Base-by-base conservation (phyloP, 2,113 vertebrate species). In the Falcunculus frontatus region DNA sequence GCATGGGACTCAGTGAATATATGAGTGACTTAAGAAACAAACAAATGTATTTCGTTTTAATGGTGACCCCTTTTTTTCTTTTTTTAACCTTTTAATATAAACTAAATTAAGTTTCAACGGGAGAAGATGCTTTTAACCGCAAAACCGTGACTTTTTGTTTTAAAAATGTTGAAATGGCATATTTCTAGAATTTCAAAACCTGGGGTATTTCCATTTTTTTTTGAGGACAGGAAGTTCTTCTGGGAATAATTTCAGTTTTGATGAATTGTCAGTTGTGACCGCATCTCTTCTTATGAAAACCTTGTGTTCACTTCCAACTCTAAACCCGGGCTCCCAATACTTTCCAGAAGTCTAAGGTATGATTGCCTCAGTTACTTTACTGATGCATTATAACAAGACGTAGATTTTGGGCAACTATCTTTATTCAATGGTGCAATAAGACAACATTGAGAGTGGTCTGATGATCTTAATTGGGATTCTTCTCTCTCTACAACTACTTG, bases 141-240 rank as follows among this genome's bases (percentile, higher is more conserved):
- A 92, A 84, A 73, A 5, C 4, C 35, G 68, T 65, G 33, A 64
- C 22, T 52, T 95, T 67, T 94, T 93, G 39, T 78, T 87, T 77
- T n/a, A 47, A 87, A 92, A 69, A 84, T 82, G 74, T 84, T 89
- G 78, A 93, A 94, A 87, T 47, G 22, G 6, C 62, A 56, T 37
- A 76, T 83, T 93, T 87, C n/a, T 89, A 79, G 82, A 57, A 76
- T 95, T 94, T 94, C 53, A 90, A 90, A 93, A 69, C 33, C 32
- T 47, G 20, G 1, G 10, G 4, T 23, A 82, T 78, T 70, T 70
- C 11, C 2, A 7, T 76, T 56, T 55, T 46, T 49, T 73, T 80
- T 89, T 55, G 7, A 92, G 59, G 29, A 80, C 26, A 77, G 70
- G 57, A 87, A 50, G 11, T 33, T 95, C 26, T 90, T 86, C 42